A percentile compares a stretch with the other conserved stretches of the same genome.
phyloP scores from a whole-genome alignment of 1,140 invertebrate genomes.

The Proctacanthus coquilletti region DNA sequence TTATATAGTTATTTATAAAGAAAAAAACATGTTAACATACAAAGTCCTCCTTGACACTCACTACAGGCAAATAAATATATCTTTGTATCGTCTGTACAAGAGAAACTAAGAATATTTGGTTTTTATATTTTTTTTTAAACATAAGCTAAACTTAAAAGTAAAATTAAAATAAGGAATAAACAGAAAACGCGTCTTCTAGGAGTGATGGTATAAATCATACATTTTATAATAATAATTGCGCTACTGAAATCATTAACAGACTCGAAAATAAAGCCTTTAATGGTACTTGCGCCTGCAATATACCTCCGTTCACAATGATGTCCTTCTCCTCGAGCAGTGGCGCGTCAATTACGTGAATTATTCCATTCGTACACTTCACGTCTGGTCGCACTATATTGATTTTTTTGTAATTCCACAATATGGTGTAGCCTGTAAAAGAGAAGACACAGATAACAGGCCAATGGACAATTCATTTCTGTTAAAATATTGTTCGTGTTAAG shows the following conservation, averaged over 20 bases:
- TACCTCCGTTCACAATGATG: constrained; percentile 45
- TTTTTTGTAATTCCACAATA: constrained; percentile 67
- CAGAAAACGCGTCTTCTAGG: no score
- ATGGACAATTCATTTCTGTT: no score
- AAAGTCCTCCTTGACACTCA: no score
- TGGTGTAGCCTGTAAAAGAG: constrained; percentile 52
- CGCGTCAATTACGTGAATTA: constrained; percentile 80
- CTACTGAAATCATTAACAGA: constrained; percentile 29
- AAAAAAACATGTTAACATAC: no score
- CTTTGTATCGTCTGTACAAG: constrained; percentile 8
- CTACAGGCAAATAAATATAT: constrained; percentile 2
- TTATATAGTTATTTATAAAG: no score
- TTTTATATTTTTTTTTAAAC: constrained; percentile 3
- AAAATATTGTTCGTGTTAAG: no score
- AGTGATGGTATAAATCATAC: constrained; percentile 19
- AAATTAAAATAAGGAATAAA: no score
- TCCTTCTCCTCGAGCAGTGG: constrained; percentile 71
- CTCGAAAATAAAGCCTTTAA: constrained; percentile 28
- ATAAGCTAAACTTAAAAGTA: no score
- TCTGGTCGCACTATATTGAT: constrained; percentile 76
- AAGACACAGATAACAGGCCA: no score
- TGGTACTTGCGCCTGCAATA: constrained; percentile 25
- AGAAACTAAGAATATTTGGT: constrained; percentile 9
- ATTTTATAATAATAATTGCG: constrained; percentile 18
- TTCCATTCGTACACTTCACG: constrained; percentile 82